Base-by-base conservation (phyloP, 2,888 invertebrate species). In the Horisme vitalbata region DNA sequence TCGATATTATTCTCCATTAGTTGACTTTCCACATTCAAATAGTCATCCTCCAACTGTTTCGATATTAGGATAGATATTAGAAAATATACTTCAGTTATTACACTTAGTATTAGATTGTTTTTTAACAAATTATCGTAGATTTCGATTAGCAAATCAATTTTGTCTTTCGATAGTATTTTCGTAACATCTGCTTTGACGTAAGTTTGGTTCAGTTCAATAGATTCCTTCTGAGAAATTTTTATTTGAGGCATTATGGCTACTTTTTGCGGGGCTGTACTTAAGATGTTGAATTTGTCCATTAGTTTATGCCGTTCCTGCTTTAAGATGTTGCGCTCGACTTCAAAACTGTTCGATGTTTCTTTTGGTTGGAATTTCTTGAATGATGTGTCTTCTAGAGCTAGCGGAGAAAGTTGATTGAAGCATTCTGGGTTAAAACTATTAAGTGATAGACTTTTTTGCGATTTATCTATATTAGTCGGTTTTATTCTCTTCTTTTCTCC, bases 71-170 rank as follows among this genome's bases (percentile, higher is more conserved):
- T 83, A 0, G 93, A 92, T 61, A 94, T 89, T 12, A 95, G 68
- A 77, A 93, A 94, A 75, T 93, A 93, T 45, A 95, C 79, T 74
- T 95, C 95, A 0, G 92, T 91, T 52, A 92, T 91, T 3, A 93
- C 70, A 77, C 93, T 94, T 14, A 93, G 75, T 13, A 94, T 90
- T 37, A 94, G 79, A 68, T 92, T 92, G 61, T 91, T 88, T 55
- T 91, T 88, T 7, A 95, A 71, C 52, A 94, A 81, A 36, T 75
- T 68, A 32, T 91, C 82, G 56, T 94, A 95, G 24, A 94, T 76
- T 45, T 85, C 68, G 1, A 91, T 79, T 15, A 94, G 62, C 14
- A 87, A 64, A 56, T 93, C 90, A 0, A 95, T 69, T 57, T 90
- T 78, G 0, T 90, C 80, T 52, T 78, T 82, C 57, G 86, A 81